phyloP scores from a whole-genome alignment of 2,888 invertebrate species.

The Malachius bipustulatus region DNA sequence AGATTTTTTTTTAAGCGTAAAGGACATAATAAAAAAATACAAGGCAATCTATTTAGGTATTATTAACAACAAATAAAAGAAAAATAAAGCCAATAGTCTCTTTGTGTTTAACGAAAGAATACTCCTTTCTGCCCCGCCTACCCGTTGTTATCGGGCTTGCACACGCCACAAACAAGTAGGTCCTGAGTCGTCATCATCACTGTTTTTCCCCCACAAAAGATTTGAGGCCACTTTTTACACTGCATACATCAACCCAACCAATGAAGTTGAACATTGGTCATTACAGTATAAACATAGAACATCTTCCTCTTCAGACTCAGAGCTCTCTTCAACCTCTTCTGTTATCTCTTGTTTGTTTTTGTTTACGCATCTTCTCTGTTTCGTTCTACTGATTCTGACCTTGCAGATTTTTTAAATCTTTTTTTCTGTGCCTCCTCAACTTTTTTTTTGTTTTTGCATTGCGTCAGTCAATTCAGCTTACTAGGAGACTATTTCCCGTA shows the following conservation, averaged over 20 bases:
- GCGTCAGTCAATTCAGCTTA: neutral
- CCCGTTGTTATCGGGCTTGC: no score
- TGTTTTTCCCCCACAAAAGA: neutral
- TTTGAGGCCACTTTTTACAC: neutral
- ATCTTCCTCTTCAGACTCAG: neutral
- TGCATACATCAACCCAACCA: neutral
- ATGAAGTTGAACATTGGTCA: neutral
- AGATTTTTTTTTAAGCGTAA: neutral
- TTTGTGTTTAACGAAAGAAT: no score
- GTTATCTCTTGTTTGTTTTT: neutral
- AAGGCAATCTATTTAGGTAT: neutral
- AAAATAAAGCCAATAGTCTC: no score
- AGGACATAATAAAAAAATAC: neutral
- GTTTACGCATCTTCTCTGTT: no score
- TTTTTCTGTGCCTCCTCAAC: no score
- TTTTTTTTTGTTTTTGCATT: neutral
- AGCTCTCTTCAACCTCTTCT: neutral
- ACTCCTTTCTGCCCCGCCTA: no score
- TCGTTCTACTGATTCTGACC: no score
- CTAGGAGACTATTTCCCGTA: no score
- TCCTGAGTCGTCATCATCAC: neutral
- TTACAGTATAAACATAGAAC: neutral
- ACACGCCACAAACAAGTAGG: neutral
- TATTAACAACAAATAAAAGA: neutral
- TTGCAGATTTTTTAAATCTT: no score